Evolutionary conservation across 2,888 invertebrate species (phyloP), one percentile per base, ranked within the genome.

Genomic region (Maniola hyperantus): DNA sequence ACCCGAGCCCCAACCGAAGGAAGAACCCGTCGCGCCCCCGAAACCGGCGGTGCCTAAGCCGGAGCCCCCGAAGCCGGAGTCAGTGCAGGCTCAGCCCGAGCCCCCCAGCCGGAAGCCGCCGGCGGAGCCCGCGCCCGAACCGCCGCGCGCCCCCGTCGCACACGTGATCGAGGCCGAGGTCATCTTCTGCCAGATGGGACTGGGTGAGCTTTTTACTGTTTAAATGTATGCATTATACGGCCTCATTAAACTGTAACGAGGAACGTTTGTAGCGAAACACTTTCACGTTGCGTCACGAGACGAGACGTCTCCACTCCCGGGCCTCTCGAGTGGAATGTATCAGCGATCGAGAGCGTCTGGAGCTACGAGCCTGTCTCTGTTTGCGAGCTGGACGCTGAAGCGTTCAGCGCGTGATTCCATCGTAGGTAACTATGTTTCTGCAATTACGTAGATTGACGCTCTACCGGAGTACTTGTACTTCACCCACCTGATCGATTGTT

Each of bases 171-270:
- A 94, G 77, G 94, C 95, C 53, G 95, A 95, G 79, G 95, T 95
- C 73, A 94, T 95, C 78, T 95, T 95, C 89, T 94, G 94, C 83
- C 94, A 94, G 84, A 95, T 95, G 93, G 95, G 95, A 77, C 88
- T 96, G 62, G 95, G 96, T 96, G 81, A 95, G 90, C 68, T 5
- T 55, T 64, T 42, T 51, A 36, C 42, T 18, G 13, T n/a, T 46
- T 61, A 33, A 4, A 54, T 26, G 26, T 34, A 34, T 54, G 15
- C 13, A n/a, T 33, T 60, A 20, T 64, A 36, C n/a, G 26, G 13
- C 26, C 26, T 53, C n/a, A 20, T 54, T 39, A 10, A 8, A 48
- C 42, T 42, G 42, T 15, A n/a, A 8, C 26, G 50, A 51, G 7
- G 34, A 26, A 20, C 13, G 6, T 20, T 48, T 39, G 33, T 20